Conservation (phyloP, 2,113 vertebrate species). For the Ctenodactylus gundi region DNA sequence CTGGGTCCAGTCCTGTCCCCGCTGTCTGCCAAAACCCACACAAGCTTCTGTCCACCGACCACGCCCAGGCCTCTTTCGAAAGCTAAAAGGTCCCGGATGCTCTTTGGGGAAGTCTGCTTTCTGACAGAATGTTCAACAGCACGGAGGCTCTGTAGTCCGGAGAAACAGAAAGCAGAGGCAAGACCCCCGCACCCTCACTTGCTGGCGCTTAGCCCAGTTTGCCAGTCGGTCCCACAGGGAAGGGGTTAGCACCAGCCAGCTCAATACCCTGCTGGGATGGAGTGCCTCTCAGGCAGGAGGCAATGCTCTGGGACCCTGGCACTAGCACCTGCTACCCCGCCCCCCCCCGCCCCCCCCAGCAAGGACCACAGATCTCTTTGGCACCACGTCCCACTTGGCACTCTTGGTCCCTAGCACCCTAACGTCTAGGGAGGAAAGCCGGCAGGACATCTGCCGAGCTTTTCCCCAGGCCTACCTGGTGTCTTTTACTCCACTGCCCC, state of each 20-base stretch:
- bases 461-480: not conserved
- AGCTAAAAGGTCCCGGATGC: not conserved
- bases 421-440: not conserved
- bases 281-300: not conserved
- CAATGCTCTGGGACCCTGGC: not conserved
- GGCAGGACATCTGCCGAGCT: not conserved
- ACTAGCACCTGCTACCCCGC: not conserved
- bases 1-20: not conserved
- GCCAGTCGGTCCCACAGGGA: not conserved
- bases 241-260: slow-evolving; percentile 45
- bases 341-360: not conserved
- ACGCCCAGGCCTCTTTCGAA: not conserved
- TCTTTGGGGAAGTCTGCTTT: slow-evolving; percentile 12
- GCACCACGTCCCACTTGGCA: slow-evolving; percentile 29
- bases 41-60: not conserved
- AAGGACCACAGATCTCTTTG: slow-evolving; percentile 39
- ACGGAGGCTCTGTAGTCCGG: not conserved
- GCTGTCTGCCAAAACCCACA: not conserved
- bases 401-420: not conserved
- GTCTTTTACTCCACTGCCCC: not conserved
- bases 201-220: not conserved
- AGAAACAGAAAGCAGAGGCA: not conserved
- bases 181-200: not conserved
- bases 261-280: not conserved
- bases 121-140: not conserved